Evolutionary conservation across 2,113 vertebrate species (phyloP), one percentile per base, ranked within the genome.

Genomic region (Lophotis ruficrista): DNA sequence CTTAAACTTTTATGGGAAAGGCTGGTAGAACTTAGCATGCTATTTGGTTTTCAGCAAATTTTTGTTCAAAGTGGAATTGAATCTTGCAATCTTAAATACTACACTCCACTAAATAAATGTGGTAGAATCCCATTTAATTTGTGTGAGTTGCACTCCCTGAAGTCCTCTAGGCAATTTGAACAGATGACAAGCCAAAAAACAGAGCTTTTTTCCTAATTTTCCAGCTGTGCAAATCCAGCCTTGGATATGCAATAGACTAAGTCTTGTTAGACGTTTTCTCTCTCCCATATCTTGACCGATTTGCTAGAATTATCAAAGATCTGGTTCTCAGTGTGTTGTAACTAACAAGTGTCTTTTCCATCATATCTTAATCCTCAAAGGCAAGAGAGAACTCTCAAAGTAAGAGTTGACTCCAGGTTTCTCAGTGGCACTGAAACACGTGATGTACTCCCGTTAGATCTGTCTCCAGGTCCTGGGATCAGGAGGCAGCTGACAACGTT

Each of bases 91-190:
- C 50, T 87, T 83, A 56, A 95, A 87, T 77, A 20, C 47, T 81
- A 8, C 31, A 64, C 30, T 72, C 50, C 69, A 75, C 65, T 92
- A 90, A 89, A 91, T 90, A 91, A 66, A 70, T 28, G 28, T 57
- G 51, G 51, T 91, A 70, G 90, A 77, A 96, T 92, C 79, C 50
- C 43, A 77, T 85, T 94, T 80, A 89, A 87, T 72, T 93, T 90
- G 54, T 88, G 25, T 80, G 62, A 69, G 12, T 83, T 83, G 76
- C 51, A 89, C 76, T 64, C 71, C 43, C 27, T 90, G 58, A 92
- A 90, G 57, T 91, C 79, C 84, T 90, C 35, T 77, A 80, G 93
- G 92, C 85, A 93, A 64, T 95, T 93, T 83, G 75, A 87, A 70
- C 79, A 86, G 38, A 70, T 43, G 30, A 64, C 43, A 68, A 90